Conservation (phyloP, 2,113 vertebrate species). For the Python bivittatus region DNA sequence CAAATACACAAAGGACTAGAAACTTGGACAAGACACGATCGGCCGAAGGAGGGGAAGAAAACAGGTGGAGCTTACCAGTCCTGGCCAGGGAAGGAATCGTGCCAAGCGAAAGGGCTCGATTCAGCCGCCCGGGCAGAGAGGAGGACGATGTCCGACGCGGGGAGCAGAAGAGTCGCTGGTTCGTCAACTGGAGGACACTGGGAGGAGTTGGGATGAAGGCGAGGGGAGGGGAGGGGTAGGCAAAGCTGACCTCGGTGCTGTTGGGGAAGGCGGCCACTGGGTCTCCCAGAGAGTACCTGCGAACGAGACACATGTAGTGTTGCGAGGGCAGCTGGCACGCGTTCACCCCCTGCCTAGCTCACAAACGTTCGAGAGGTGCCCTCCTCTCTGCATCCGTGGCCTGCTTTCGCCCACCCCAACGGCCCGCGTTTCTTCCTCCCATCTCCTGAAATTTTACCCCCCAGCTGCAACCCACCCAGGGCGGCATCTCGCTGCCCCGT, state of each 20-base stretch:
- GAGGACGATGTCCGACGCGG: constrained; percentile 81
- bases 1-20: background rate
- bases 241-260: constrained; percentile 58
- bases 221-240: constrained; percentile 40
- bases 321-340: background rate
- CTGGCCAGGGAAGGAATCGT: constrained; percentile 88
- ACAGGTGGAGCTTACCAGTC: constrained; percentile 75
- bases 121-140: constrained; percentile 89
- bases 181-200: constrained; percentile 82
- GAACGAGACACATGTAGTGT: constrained; percentile 46
- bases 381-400: background rate
- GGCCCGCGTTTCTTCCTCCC: no score
- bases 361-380: background rate
- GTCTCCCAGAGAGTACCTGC: constrained; percentile 84
- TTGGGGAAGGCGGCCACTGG: constrained; percentile 64
- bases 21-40: background rate
- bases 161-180: constrained; percentile 78
- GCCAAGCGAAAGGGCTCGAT: constrained; percentile 87
- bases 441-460: no score
- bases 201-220: constrained; percentile 84
- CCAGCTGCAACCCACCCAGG: no score
- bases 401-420: no score
- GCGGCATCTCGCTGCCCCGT: no score
- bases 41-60: background rate
- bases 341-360: background rate